A percentile compares a stretch with the other conserved stretches of the same genome.
Conservation (phyloP, 2,113 vertebrate genomes). For the Anarhynchus alexandrinus region DNA sequence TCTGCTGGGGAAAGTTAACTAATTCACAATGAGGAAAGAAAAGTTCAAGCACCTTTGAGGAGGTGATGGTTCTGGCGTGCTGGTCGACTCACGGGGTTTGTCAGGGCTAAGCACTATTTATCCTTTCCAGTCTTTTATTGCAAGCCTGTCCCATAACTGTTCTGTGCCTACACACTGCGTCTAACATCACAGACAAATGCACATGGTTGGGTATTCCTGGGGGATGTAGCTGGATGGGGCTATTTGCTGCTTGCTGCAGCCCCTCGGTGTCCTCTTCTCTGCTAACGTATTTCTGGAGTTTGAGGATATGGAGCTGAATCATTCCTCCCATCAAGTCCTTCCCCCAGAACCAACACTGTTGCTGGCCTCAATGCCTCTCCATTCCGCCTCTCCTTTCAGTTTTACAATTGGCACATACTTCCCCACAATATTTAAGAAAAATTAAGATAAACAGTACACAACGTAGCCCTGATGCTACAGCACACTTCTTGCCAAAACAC, state of each 20-base stretch:
- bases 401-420: background rate
- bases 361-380: background rate
- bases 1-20: background rate
- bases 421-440: background rate
- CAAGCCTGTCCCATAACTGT: background rate
- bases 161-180: background rate
- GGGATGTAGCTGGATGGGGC: accelerated
- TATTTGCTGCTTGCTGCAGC: background rate
- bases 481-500: background rate
- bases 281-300: background rate
- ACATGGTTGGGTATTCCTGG: background rate
- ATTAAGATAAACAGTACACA: background rate
- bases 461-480: background rate
- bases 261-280: background rate
- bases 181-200: background rate
- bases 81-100: background rate
- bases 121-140: background rate
- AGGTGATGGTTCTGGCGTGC: accelerated
- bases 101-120: background rate
- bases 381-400: background rate
- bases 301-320: background rate
- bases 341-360: too few relatives aligned
- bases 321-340: background rate
- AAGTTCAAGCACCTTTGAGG: background rate
- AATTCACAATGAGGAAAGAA: background rate